Percentiles rank a stretch among this genome's conserved stretches.
Conservation (phyloP, 2,888 invertebrate genomes). For the Erynnis tages region DNA sequence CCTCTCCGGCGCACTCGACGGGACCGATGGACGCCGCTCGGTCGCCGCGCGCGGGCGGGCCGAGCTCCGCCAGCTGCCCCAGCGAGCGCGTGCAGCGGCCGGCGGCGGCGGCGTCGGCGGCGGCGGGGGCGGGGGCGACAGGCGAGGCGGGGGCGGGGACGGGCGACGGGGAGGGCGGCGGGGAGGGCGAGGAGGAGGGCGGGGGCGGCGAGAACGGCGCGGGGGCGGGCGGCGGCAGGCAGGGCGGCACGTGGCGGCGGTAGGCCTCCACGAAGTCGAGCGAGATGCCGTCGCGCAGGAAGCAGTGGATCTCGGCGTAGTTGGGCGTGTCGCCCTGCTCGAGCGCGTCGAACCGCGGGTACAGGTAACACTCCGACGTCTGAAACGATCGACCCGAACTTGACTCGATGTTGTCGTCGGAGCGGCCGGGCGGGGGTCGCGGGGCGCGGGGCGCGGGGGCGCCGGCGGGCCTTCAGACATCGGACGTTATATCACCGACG, state of each 20-base stretch:
- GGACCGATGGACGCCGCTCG: slow-evolving; percentile 6
- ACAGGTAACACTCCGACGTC: slow-evolving; percentile 69
- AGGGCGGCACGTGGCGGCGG: slow-evolving; percentile 61
- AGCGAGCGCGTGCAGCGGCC: not conserved
- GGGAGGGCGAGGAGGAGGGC: slow-evolving; percentile 20
- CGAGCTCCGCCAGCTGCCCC: not conserved
- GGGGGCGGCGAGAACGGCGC: slow-evolving; percentile 22
- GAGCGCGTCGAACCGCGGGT: slow-evolving; percentile 76
- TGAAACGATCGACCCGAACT: slow-evolving; percentile 48
- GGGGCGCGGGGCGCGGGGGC: slow-evolving; percentile 1
- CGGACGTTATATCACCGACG: slow-evolving; percentile 28
- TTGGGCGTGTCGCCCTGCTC: slow-evolving; percentile 72
- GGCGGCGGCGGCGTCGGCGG: not conserved
- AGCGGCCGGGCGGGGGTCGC: not conserved
- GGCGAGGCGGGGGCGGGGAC: slow-evolving; percentile 19
- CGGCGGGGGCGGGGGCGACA: not conserved
- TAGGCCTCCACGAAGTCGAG: slow-evolving; percentile 66
- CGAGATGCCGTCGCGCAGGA: slow-evolving; percentile 67
- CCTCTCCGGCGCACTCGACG: not conserved
- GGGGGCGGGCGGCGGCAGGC: slow-evolving; percentile 35
- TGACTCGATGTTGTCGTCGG: slow-evolving; percentile 29
- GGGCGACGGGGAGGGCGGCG: slow-evolving; percentile 22
- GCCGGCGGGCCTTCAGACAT: slow-evolving; percentile 29
- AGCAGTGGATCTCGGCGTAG: slow-evolving; percentile 61
- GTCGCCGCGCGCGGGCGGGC: not conserved